Percentiles rank a stretch among this genome's conserved stretches.
Conservation (phyloP, 2,113 vertebrate genomes). For the Myxocyprinus asiaticus region DNA sequence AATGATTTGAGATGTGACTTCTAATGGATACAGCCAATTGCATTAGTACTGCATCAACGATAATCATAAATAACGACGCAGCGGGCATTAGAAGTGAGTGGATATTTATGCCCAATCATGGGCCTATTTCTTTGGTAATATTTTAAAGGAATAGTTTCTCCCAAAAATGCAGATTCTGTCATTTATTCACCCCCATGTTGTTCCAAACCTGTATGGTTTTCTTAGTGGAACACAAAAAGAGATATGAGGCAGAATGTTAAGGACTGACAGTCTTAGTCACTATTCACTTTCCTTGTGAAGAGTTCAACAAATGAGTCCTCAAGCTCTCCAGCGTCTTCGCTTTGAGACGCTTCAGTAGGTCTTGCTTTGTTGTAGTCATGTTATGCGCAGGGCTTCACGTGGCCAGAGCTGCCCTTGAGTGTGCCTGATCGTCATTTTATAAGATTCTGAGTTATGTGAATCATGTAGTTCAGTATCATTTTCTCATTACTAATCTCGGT, state of each 20-base stretch:
- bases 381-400: slow-evolving; percentile 8
- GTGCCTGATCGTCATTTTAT: slow-evolving; percentile 14
- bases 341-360: not conserved
- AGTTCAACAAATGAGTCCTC: too few species aligned
- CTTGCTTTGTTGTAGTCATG: not conserved
- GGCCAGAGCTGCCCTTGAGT: not conserved
- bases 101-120: not conserved
- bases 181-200: too few species aligned
- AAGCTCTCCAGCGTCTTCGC: too few species aligned
- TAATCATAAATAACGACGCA: slow-evolving; percentile 2
- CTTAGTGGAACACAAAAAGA: too few species aligned
- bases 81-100: not conserved
- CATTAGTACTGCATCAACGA: slow-evolving; percentile 10
- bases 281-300: too few species aligned
- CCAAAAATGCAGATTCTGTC: too few species aligned
- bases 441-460: not conserved
- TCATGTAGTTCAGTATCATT: too few species aligned
- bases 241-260: too few species aligned
- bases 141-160: too few species aligned
- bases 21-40: slow-evolving; percentile 31
- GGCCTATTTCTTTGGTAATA: not conserved
- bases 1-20: slow-evolving; percentile 51
- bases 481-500: not conserved
- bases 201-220: too few species aligned
- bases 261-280: too few species aligned